phyloP scores from a whole-genome alignment of 2,113 vertebrate species.

The Erpornis zantholeuca region DNA sequence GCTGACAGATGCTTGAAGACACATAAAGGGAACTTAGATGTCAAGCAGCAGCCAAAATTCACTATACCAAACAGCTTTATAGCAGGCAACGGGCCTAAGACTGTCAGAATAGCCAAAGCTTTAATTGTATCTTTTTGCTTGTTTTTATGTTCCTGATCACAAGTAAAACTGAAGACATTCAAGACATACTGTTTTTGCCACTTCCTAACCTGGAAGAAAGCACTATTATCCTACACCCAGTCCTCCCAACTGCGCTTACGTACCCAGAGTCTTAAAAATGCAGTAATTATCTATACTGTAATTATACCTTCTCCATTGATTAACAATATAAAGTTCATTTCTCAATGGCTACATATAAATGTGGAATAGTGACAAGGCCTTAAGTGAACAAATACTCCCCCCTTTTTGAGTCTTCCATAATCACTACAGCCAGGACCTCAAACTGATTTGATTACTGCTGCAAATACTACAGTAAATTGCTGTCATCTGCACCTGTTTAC shows the following conservation, averaged over 20 bases:
- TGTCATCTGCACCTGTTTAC: background rate
- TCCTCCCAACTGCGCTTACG: background rate
- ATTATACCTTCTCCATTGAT: background rate
- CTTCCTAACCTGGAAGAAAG: background rate
- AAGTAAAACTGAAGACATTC: background rate
- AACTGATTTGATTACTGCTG: background rate
- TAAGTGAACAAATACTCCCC: background rate
- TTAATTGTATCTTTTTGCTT: background rate
- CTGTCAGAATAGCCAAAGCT: background rate
- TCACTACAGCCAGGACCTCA: background rate
- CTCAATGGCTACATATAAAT: background rate
- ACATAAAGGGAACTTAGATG: background rate
- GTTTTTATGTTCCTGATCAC: background rate
- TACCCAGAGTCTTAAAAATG: background rate
- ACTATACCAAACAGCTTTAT: background rate
- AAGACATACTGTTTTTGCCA: background rate
- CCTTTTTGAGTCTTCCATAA: background rate
- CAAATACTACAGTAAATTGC: background rate
- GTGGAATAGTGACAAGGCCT: background rate
- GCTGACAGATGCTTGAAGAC: background rate
- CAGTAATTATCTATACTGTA: background rate
- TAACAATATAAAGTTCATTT: background rate
- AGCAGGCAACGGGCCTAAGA: background rate
- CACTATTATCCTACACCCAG: accelerated
- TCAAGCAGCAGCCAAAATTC: background rate